Base-by-base conservation (phyloP, 2,797 vertebrate species). In the Falco berigora region DNA sequence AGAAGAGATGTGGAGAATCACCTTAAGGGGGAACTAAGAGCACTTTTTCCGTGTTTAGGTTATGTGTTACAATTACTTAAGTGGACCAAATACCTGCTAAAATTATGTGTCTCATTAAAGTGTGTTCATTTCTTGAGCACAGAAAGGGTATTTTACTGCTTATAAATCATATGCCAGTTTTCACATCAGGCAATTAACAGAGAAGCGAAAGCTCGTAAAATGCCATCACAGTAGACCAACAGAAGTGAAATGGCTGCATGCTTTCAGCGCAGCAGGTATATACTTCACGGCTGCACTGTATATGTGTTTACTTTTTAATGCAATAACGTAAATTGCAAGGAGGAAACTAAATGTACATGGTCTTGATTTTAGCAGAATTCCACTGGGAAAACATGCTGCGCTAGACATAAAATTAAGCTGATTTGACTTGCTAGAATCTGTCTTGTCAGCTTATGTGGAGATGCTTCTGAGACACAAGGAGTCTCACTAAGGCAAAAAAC, bases 291-390 rank as follows among this genome's bases (percentile, higher is more conserved):
- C 63, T 93, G 52, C 15, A 28, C 22, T 84, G 10, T 55, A 40
- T 5, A 34, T 0, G 2, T 18, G 1, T 78, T 92, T 88, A 50
- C 18, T 90, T 90, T 67, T 88, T 87, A 86, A 82, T 85, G 55
- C 13, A 53, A 13, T 76, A 82, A 56, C 17, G 76, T 79, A 27
- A 74, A 89, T 67, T 77, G 46, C 22, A 52, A 89, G 46, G 61
- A 82, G 32, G 52, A 82, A 90, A 64, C 27, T 73, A 89, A 56
- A 76, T 76, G 55, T 75, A 88, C 13, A 3, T 40, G 32, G 53
- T 86, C 74, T 79, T 79, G 80, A 74, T 89, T 84, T 95, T 90
- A 92, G 36, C 76, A 86, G 59, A 7, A 92, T 90, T 94, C 93
- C 80, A 55, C 67, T 59, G 83, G 92, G 93, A 87, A 94, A 95